A percentile compares a stretch with the other conserved stretches of the same genome.
Conservation (phyloP, 2,888 invertebrate species). For the Pachliopta kotzebuea region DNA sequence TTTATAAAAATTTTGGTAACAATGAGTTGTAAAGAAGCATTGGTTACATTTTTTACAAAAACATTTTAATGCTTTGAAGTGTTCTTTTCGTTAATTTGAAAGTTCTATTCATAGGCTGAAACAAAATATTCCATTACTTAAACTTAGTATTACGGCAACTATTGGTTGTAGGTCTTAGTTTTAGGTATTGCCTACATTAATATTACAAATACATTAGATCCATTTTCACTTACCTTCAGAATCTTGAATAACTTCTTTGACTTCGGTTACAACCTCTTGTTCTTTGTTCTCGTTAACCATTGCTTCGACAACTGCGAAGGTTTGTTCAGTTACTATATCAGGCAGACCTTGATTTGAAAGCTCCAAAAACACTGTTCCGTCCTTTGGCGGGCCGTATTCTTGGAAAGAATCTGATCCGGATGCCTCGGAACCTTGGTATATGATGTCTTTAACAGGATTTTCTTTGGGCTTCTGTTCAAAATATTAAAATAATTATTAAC, state of each 20-base stretch:
- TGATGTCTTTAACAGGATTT: slow-evolving; percentile 61
- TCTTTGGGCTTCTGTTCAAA: slow-evolving; percentile 57
- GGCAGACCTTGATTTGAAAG: slow-evolving; percentile 56
- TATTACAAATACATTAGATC: too few species aligned
- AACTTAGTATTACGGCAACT: too few species aligned
- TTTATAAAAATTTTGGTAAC: too few species aligned
- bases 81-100: too few species aligned
- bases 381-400: slow-evolving; percentile 73
- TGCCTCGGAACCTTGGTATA: slow-evolving; percentile 62
- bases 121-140: too few species aligned
- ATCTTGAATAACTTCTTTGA: slow-evolving; percentile 20
- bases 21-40: too few species aligned
- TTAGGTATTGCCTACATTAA: too few species aligned
- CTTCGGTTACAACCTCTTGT: slow-evolving; percentile 30
- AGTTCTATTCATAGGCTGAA: too few species aligned
- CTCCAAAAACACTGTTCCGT: slow-evolving; percentile 46
- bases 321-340: slow-evolving; percentile 53
- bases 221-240: slow-evolving; percentile 14
- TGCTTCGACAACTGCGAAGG: slow-evolving; percentile 37
- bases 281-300: slow-evolving; percentile 32
- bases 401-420: slow-evolving; percentile 73
- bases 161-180: too few species aligned
- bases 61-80: too few species aligned
- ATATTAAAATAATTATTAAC: too few species aligned
- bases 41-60: too few species aligned